Base-by-base conservation (phyloP, 2,888 invertebrate species). In the Rhamnusium bicolor region DNA sequence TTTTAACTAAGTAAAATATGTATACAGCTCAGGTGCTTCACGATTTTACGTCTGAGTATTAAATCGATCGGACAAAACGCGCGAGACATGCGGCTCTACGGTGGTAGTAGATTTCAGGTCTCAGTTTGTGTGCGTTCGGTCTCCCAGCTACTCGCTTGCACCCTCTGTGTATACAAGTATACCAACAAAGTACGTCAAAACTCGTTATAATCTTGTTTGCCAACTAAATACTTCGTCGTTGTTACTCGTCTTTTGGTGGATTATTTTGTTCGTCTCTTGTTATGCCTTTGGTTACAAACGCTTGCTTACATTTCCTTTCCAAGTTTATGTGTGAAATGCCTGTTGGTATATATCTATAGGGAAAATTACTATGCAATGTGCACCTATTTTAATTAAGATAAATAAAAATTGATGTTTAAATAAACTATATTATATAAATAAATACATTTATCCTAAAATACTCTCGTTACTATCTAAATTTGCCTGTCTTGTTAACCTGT, bases 81-180 rank as follows among this genome's bases (percentile, higher is more conserved):
- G 78, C 78, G 61, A 70, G 76, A 77, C 75, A 79, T 75, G 77
- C 76, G 79, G 75, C 80, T 78, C 76, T 71, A 72, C 71, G 66
- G 60, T 70, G 74, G 60, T 74, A 74, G 72, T 71, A 74, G 77
- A 77, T 71, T 72, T 73, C 73, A 72, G 74, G 79, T 77, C 79
- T 83, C 84, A 84, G 85, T 85, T 83, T 82, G 80, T 81, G 82
- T 82, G 84, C 82, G 83, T 79, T 82, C 81, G 83, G 81, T 81
- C 75, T 81, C 76, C 80, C 77, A 79, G 80, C 79, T 76, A 81
- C 83, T 83, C 81, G 83, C 80, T 82, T 72, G 80, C 82, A 79
- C 80, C 83, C 83, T 79, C 78, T 70, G 70, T 71, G 72, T 74
- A 65, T 51, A 53, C 51, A 62, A 62, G 53, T 65, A 49, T 53